A percentile compares a stretch with the other conserved stretches of the same genome.
Evolutionary conservation across 2,113 vertebrate genomes (phyloP).

Genomic region (Brachyhypopomus gauderio): DNA sequence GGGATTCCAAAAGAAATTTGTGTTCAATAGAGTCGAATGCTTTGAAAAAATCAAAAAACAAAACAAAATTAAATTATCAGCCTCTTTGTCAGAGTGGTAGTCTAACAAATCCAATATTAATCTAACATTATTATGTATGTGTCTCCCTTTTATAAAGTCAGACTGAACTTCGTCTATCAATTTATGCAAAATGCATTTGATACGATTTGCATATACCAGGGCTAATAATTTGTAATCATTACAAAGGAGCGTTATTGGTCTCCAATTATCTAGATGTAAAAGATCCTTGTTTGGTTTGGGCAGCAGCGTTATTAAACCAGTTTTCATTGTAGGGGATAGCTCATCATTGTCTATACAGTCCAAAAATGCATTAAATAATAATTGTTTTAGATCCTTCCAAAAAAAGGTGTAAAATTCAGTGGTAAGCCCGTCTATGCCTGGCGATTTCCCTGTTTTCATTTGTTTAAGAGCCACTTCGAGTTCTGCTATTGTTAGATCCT

Average conservation of each 20-base stretch:
- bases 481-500: background rate
- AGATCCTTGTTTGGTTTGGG: background rate
- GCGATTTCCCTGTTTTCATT: background rate
- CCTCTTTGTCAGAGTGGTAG: too few relatives aligned
- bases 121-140: slow-evolving; percentile 12
- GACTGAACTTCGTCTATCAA: background rate
- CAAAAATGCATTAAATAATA: too few relatives aligned
- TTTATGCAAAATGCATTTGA: background rate
- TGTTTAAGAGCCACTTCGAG: background rate
- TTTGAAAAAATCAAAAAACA: too few relatives aligned
- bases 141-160: slow-evolving; percentile 20
- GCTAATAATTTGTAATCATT: slow-evolving; percentile 26
- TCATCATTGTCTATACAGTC: too few relatives aligned
- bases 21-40: too few relatives aligned
- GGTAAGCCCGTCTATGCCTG: background rate
- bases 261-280: background rate
- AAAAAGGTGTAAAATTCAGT: background rate
- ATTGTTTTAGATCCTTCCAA: too few relatives aligned
- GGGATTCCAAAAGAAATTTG: too few relatives aligned
- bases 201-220: background rate
- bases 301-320: slow-evolving; percentile 2
- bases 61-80: too few relatives aligned
- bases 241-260: background rate
- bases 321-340: too few relatives aligned
- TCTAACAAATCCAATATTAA: background rate